These are phyloP conservation scores for Sesia bembeciformis DNA, from an alignment of 2,888 invertebrate genomes.

Conservation along the genomic window DNA sequence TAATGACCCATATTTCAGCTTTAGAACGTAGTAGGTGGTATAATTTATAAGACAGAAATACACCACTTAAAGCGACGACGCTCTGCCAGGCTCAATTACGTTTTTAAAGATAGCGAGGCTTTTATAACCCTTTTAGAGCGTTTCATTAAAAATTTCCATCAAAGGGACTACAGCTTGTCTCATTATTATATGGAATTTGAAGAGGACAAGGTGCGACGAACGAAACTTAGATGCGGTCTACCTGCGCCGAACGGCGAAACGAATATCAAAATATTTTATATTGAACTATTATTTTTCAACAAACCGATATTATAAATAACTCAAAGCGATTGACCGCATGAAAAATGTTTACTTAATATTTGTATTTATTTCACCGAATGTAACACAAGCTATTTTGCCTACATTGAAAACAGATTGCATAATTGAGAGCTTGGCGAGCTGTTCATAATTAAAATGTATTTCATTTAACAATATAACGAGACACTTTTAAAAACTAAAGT, in stretches of 20 bases:
- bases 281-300: no score
- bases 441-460: not conserved
- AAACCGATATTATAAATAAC: no score
- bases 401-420: not conserved
- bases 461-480: not conserved
- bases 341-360: not conserved
- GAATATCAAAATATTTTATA: no score
- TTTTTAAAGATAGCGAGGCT: constrained; percentile 44
- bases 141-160: constrained; percentile 57
- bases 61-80: constrained; percentile 9
- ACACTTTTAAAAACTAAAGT: not conserved
- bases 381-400: not conserved
- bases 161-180: constrained; percentile 47
- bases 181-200: constrained; percentile 55
- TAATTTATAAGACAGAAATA: not conserved
- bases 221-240: constrained; percentile 26
- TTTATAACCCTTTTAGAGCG: constrained; percentile 50
- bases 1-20: no score
- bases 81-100: constrained; percentile 44
- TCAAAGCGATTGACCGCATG: not conserved
- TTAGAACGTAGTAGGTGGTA: not conserved
- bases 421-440: not conserved
- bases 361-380: not conserved
- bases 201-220: constrained; percentile 37
- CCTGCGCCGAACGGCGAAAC: constrained; percentile 19